phyloP scores from a whole-genome alignment of 2,888 invertebrate genomes.

The Cryptophagus acutangulus region DNA sequence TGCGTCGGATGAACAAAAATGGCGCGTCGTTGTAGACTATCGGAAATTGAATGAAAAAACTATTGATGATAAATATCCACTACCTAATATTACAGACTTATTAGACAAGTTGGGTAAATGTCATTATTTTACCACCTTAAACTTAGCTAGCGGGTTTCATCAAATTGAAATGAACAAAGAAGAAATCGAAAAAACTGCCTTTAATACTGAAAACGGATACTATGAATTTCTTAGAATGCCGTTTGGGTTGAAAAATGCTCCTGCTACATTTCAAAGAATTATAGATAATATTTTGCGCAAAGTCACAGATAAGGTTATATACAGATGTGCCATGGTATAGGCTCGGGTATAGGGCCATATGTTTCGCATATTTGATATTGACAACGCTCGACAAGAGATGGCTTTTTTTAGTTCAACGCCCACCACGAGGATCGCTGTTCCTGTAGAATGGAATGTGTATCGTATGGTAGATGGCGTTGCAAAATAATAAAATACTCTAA shows the following conservation, averaged over 20 bases:
- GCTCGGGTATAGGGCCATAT: no score
- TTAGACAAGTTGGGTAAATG: slow-evolving; percentile 34
- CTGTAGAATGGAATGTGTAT: no score
- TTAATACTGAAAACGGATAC: slow-evolving; percentile 27
- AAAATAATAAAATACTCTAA: no score
- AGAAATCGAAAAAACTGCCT: slow-evolving; percentile 31
- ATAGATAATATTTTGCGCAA: slow-evolving; percentile 31
- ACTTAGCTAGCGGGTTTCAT: slow-evolving; percentile 30
- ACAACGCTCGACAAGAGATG: no score
- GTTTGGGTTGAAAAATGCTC: slow-evolving; percentile 29
- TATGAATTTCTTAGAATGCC: slow-evolving; percentile 32
- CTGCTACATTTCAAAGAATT: slow-evolving; percentile 31
- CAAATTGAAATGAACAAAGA: slow-evolving; percentile 27
- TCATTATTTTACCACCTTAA: slow-evolving; percentile 28
- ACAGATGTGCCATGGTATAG: no score
- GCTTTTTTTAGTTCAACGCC: no score
- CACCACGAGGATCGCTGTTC: no score
- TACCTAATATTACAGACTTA: slow-evolving; percentile 35
- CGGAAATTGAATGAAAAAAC: slow-evolving; percentile 18
- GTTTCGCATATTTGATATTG: no score
- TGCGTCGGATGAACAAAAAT: slow-evolving; percentile 21
- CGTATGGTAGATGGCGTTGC: no score
- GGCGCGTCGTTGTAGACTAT: slow-evolving; percentile 21
- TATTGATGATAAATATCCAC: slow-evolving; percentile 31
- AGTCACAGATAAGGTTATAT: no score